Evolutionary conservation across 2,113 vertebrate genomes (phyloP).

Genomic region (Tympanuchus pallidicinctus): DNA sequence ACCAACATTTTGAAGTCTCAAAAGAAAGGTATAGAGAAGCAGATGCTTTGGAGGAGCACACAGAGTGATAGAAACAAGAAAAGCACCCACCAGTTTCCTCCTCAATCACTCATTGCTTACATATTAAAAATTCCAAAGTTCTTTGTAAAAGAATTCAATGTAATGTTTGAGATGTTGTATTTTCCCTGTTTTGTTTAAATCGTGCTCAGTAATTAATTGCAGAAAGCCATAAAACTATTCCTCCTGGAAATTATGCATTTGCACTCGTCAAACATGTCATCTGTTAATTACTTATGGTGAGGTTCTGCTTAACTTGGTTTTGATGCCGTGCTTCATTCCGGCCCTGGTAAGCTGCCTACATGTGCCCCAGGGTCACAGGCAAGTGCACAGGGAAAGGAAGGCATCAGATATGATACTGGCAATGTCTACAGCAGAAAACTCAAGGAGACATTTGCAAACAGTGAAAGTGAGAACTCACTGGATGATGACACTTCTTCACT

Average conservation of each 20-base stretch:
- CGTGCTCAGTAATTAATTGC: background rate
- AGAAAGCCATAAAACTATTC: background rate
- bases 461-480: background rate
- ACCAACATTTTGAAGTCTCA: background rate
- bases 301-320: background rate
- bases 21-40: background rate
- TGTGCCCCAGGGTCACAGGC: background rate
- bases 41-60: background rate
- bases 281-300: background rate
- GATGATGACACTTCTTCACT: background rate
- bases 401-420: fast-evolving
- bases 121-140: background rate
- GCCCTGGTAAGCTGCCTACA: background rate
- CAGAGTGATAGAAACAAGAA: background rate
- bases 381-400: background rate
- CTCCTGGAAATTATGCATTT: background rate
- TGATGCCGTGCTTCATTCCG: background rate
- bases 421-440: background rate
- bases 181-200: background rate
- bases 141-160: background rate
- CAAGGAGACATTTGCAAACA: background rate
- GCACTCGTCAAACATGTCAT: background rate
- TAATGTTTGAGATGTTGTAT: background rate
- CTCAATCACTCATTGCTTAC: background rate
- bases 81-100: background rate